phyloP scores from a whole-genome alignment of 2,888 invertebrate species.

The Dryomyza anilis region DNA sequence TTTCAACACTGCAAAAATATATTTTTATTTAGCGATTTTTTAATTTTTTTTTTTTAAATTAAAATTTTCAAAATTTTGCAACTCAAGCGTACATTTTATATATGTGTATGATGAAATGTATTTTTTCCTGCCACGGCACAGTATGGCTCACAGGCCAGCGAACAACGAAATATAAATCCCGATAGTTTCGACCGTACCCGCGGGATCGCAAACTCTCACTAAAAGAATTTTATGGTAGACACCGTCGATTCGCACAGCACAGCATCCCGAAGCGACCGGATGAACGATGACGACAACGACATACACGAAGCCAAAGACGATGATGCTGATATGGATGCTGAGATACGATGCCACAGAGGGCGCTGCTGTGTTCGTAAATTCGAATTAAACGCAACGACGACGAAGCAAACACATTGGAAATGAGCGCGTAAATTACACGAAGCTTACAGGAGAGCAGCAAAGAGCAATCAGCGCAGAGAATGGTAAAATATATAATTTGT shows the following conservation, averaged over 20 bases:
- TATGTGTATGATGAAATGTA: not conserved
- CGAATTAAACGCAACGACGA: not conserved
- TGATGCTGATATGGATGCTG: not conserved
- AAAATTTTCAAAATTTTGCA: not conserved
- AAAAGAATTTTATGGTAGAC: slow-evolving; percentile 60
- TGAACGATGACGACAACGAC: not conserved
- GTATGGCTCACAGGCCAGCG: not conserved
- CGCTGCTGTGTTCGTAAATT: not conserved
- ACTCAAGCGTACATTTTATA: not conserved
- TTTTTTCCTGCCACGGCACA: not conserved
- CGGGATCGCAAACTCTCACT: slow-evolving; percentile 63
- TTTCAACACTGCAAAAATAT: not conserved
- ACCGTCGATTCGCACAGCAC: slow-evolving; percentile 41
- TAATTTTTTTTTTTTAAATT: not conserved
- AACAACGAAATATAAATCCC: slow-evolving; percentile 39
- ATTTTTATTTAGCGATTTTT: not conserved
- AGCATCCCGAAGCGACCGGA: slow-evolving; percentile 10
- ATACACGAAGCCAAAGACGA: not conserved
- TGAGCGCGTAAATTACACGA: not conserved
- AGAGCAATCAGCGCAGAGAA: not conserved
- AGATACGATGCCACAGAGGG: slow-evolving; percentile 8
- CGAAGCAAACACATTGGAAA: not conserved
- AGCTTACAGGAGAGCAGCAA: not conserved
- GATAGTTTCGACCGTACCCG: slow-evolving; percentile 61
- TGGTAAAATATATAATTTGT: not conserved